phyloP scores from a whole-genome alignment of 2,888 invertebrate genomes.

The Plebejus argus region DNA sequence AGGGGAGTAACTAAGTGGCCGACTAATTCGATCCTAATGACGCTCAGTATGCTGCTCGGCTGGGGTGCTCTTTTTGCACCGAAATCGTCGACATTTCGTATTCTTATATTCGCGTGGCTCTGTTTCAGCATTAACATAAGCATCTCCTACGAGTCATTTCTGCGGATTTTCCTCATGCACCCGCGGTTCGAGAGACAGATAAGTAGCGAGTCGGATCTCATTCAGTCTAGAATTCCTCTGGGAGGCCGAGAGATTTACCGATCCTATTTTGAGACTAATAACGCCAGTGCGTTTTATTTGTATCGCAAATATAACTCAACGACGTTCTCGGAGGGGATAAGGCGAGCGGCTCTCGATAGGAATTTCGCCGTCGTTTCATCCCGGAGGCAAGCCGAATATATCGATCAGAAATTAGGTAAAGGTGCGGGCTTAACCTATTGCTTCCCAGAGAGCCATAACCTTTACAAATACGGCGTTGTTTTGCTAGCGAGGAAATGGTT shows the following conservation, averaged over 20 bases:
- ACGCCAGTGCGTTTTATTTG: constrained; percentile 73
- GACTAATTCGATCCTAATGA: constrained; percentile 69
- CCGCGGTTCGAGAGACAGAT: constrained; percentile 77
- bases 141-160: constrained; percentile 75
- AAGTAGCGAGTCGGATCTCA: constrained; percentile 68
- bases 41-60: constrained; percentile 72
- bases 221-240: constrained; percentile 66
- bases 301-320: constrained; percentile 72
- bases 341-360: constrained; percentile 60
- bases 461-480: constrained; percentile 77
- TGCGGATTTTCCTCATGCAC: constrained; percentile 76
- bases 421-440: constrained; percentile 70
- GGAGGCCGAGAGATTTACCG: constrained; percentile 76
- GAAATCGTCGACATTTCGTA: constrained; percentile 65
- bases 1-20: constrained; percentile 67
- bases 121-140: constrained; percentile 75
- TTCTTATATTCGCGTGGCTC: constrained; percentile 71
- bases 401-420: constrained; percentile 69
- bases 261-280: constrained; percentile 75
- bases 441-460: constrained; percentile 69
- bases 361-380: constrained; percentile 74
- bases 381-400: constrained; percentile 69
- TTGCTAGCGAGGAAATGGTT: constrained; percentile 71
- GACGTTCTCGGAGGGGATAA: constrained; percentile 67
- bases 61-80: constrained; percentile 71